Evolutionary conservation across 2,113 vertebrate genomes (phyloP), one percentile per base, ranked within the genome.

Genomic region (Trogon melanurus): DNA sequence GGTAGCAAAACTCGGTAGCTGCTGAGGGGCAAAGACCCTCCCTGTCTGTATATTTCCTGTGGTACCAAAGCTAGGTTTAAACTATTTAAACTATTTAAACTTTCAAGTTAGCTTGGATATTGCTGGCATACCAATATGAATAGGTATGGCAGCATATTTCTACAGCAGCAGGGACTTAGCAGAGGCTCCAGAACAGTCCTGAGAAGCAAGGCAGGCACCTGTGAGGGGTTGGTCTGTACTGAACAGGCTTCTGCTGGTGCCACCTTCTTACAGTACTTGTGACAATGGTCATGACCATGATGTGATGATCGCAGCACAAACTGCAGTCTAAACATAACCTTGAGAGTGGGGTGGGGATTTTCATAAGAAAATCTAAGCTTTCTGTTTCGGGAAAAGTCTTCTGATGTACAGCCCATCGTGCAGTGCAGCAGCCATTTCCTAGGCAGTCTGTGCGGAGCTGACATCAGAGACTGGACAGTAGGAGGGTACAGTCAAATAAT

Each of bases 381-480:
- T 44, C 22, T 92, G 8, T 81, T 91, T 61, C 86, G 45, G 53
- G 57, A 67, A 57, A 30, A 41, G 9, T 25, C n/a, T 51, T 86
- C 26, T 58, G 16, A 45, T 29, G 13, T 88, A 38, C 58, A 57
- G 48, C 7, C 11, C 0, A 0, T 47, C 34, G 10, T 51, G 18
- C 30, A 69, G n/a, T 0, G 0, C 36, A 60, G 45, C 6, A 45
- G 11, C 21, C 10, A 9, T 67, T 65, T 85, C 48, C 65, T 72
- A 41, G 36, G 34, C 25, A 27, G 38, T 41, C 41, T 84, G 7
- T 2, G 2, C 57, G 23, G 25, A 84, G 30, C 11, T 65, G 27
- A 45, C 25, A 25, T 75, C 38, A 64, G 53, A 88, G 38, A 47
- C 10, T n/a, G n/a, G 32, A 22, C 23, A 48, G 45, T 27, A 71